Evolutionary conservation across 2,888 invertebrate species (phyloP), one percentile per base, ranked within the genome.

Genomic region (Autographa pulchrina): DNA sequence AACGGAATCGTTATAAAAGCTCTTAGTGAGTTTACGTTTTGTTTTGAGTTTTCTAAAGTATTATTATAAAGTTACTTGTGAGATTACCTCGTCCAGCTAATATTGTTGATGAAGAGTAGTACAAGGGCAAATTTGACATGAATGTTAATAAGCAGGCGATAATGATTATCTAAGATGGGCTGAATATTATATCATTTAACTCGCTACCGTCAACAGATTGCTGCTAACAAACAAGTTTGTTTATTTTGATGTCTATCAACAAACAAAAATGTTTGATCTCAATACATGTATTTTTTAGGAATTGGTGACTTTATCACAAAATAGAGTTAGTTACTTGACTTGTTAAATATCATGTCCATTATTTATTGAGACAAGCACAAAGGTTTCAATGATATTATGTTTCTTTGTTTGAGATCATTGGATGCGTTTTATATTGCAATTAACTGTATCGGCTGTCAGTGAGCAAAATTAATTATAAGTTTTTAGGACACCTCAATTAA

Each of bases 91-190:
- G 75, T 80, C 74, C 38, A 54, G 38, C 62, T 62, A 73, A 62
- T 68, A 69, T 74, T 60, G 69, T 73, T 67, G 66, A 78, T 75
- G 80, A 73, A 72, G 75, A 78, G 78, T 86, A 78, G 86, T 74
- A 87, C 89, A 89, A 91, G 91, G 90, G 83, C 88, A 77, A 85
- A 85, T 85, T 87, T 88, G 85, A 87, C 86, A 84, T 81, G 82
- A 48, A 48, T 48, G n/a, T 38, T 83, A 84, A 76, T 77, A 86
- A 85, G 81, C 86, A 86, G 84, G 86, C 71, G 81, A 89, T 79
- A 79, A 59, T 62, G 38, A 76, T 81, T 81, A 82, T 41, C 58
- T 43, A 65, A 74, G 74, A 72, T 62, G 60, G 68, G 52, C 60
- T 65, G 61, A 76, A 38, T 38, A 38, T 38, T 38, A 38, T 74